These are phyloP conservation scores for Lasioglossum malachurum DNA, from an alignment of 2,888 invertebrate species.

Conservation along the genomic window DNA sequence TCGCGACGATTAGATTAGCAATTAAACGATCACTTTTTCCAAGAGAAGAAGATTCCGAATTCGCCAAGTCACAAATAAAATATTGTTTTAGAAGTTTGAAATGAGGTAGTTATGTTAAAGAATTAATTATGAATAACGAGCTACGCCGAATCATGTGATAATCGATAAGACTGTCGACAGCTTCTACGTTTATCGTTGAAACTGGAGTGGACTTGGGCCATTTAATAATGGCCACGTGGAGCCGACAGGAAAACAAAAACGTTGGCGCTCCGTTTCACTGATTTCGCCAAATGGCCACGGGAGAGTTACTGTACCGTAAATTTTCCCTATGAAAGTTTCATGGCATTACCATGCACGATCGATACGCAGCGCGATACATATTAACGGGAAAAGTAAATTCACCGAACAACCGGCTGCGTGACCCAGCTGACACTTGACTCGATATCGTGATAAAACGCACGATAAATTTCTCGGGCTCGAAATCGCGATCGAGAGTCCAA, in stretches of 20 bases:
- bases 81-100: background rate
- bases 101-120: background rate
- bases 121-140: background rate
- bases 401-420: background rate
- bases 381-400: slow-evolving; percentile 34
- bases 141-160: background rate
- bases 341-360: slow-evolving; percentile 48
- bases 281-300: slow-evolving; percentile 27
- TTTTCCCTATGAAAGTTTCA: slow-evolving; percentile 70
- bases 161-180: slow-evolving; percentile 31
- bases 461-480: background rate
- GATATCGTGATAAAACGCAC: background rate
- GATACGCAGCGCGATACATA: slow-evolving; percentile 51
- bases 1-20: slow-evolving; percentile 40
- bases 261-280: slow-evolving; percentile 12
- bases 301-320: slow-evolving; percentile 22
- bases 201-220: slow-evolving; percentile 9
- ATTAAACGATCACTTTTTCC: background rate
- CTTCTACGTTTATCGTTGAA: slow-evolving; percentile 15
- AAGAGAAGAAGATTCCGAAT: background rate
- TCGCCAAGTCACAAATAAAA: background rate
- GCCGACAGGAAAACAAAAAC: slow-evolving; percentile 8
- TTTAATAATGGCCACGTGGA: slow-evolving; percentile 16
- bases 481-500: background rate
- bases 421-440: slow-evolving; percentile 22